Percentiles rank a stretch among this genome's conserved stretches.
phyloP scores from a whole-genome alignment of 37 sponge, comb jelly and placozoan genomes.

The Diacarnus erythraeanus region DNA sequence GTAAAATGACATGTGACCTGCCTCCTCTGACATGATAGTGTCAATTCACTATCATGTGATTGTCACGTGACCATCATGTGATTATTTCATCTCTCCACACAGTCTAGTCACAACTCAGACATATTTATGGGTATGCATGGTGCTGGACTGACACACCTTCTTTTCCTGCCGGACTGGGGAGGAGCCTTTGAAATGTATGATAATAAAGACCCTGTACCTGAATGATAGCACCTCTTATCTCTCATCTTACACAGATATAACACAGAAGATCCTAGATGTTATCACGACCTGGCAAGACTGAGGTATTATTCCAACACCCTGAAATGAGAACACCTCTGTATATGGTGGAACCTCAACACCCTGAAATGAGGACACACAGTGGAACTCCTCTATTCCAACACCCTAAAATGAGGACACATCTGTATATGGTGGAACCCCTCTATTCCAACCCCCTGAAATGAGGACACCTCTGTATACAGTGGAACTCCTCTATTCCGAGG shows the following conservation, averaged over 20 bases:
- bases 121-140: conserved; percentile 95
- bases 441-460: too few species aligned
- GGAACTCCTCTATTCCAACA: too few species aligned
- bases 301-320: conserved; percentile 32
- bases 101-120: conserved; percentile 82
- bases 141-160: conserved; percentile 84
- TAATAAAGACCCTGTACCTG: not conserved
- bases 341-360: too few species aligned
- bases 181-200: conserved; percentile 86
- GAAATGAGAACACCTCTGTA: too few species aligned
- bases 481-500: too few species aligned
- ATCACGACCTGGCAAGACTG: conserved; percentile 85
- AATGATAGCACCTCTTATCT: not conserved
- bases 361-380: too few species aligned
- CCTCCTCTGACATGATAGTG: not conserved
- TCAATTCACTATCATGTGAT: not conserved
- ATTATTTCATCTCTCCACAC: not conserved
- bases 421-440: too few species aligned
- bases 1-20: too few species aligned
- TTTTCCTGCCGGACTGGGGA: conserved; percentile 95
- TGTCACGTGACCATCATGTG: not conserved
- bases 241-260: conserved; percentile 73
- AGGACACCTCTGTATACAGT: too few species aligned
- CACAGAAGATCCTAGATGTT: conserved; percentile 85
- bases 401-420: too few species aligned